phyloP scores from a whole-genome alignment of 37 sponge, comb jelly and placozoan species.

The Axinella damicornis region DNA sequence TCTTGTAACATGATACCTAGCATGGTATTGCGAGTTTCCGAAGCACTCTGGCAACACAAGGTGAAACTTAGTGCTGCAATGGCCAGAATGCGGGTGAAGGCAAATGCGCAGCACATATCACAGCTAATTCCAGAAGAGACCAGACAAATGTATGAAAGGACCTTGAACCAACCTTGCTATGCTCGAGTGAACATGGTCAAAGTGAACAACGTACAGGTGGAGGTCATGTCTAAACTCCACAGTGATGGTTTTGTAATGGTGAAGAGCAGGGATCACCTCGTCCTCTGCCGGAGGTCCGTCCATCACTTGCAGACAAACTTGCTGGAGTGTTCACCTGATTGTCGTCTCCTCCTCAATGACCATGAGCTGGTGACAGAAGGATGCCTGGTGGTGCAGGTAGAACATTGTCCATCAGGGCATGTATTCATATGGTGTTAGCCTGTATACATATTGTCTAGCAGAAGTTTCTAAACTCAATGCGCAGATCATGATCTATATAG shows the following conservation, averaged over 20 bases:
- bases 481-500: too few relatives aligned
- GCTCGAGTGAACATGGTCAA: constrained; percentile 43
- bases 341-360: constrained; percentile 8
- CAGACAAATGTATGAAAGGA: background rate
- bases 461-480: too few relatives aligned
- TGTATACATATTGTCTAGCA: too few relatives aligned
- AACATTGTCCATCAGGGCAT: too few relatives aligned
- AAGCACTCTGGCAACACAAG: constrained; percentile 58
- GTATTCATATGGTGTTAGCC: too few relatives aligned
- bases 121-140: constrained; percentile 47
- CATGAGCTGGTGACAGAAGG: constrained; percentile 39
- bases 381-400: constrained; percentile 61
- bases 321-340: constrained; percentile 62
- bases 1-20: constrained; percentile 15
- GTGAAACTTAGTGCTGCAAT: constrained; percentile 73
- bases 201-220: background rate
- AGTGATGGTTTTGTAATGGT: constrained; percentile 19
- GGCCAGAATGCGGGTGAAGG: constrained; percentile 67
- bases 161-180: constrained; percentile 21
- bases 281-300: background rate
- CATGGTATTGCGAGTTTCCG: constrained; percentile 18
- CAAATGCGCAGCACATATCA: constrained; percentile 29
- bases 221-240: constrained; percentile 13
- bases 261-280: background rate
- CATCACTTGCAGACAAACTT: constrained; percentile 10